Base-by-base conservation (phyloP, 92 coral and sea anemone species). In the Isaurus tuberculatus region DNA sequence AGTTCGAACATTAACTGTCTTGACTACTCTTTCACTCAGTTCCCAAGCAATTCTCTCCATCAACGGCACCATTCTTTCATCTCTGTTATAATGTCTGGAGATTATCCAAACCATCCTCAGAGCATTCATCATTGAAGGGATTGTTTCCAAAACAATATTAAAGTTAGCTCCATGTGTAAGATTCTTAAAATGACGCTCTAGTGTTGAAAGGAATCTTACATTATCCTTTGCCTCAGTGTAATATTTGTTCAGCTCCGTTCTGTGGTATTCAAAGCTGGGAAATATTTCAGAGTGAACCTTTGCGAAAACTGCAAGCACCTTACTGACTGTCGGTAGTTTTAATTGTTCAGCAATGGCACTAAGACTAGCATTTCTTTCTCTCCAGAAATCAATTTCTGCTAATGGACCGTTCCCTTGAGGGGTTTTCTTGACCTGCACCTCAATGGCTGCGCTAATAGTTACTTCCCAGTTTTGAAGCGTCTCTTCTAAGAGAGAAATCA, bases 11-110 rank as follows among this genome's bases (percentile, higher is more conserved):
- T 92, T 94, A 34, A 97, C 98, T 36, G 94, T 95, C 88, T 91
- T 97, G 17, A 96, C 86, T n/a, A 97, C 99, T 80, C 99, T 74
- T 83, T 97, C 99, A 46, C 98, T 95, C 16, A 97, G 94, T 53
- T 97, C 99, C 99, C 99, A 97, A 13, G 99, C 99, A 79, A 97
- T 92, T 79, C 99, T 94, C 88, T 97, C 99, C 99, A 97, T 97
- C 79, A 97, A 75, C 1, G 99, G 99, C 6, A 97, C 99, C 98
- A 97, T 97, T 72, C 99, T 94, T 77, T 97, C 99, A 77, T 97
- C 99, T 68, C 99, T 92, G 85, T 97, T 97, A 78, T 97, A 97
- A 85, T 97, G 99, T 8, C 99, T 87, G 30, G 99, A 97, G 44
- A 97, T 97, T 28, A 97, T 94, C 99, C 99, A 97, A 53, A 97